Evolutionary conservation across 1,140 invertebrate genomes (phyloP).

Genomic region (Asbolus verrucosus): DNA sequence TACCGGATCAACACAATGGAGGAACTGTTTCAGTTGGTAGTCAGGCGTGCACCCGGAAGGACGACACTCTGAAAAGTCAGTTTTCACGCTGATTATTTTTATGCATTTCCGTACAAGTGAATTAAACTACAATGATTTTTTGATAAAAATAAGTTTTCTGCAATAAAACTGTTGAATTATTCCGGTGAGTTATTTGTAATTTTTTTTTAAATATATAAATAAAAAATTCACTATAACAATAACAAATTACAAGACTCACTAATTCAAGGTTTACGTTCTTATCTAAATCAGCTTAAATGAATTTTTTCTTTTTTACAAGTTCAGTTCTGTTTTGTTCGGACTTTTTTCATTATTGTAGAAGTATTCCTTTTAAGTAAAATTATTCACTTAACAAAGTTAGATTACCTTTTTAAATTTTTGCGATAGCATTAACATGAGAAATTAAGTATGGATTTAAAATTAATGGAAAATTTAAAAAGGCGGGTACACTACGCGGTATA

Average conservation of each 20-base stretch:
- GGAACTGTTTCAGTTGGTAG: constrained; percentile 32
- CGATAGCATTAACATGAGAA: not conserved
- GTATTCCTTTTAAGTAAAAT: not conserved
- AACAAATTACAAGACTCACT: too few species aligned
- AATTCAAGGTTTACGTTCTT: too few species aligned
- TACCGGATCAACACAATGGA: constrained; percentile 38
- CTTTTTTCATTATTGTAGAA: too few species aligned
- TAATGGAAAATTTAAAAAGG: constrained; percentile 1
- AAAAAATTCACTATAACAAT: too few species aligned
- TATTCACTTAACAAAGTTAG: constrained; percentile 2
- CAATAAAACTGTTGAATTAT: too few species aligned
- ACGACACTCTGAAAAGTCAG: constrained; percentile 21
- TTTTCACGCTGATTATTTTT: constrained; percentile 13
- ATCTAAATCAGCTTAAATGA: too few species aligned
- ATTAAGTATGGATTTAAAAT: not conserved
- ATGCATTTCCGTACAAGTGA: constrained; percentile 1
- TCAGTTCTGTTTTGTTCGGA: too few species aligned
- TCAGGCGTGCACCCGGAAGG: constrained; percentile 29
- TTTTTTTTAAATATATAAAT: too few species aligned
- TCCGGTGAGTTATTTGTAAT: too few species aligned
- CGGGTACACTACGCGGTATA: not conserved
- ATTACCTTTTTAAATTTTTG: constrained; percentile 1
- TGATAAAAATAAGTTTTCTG: too few species aligned
- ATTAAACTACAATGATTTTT: not conserved
- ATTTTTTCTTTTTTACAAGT: too few species aligned